Base-by-base conservation (phyloP, 2,113 vertebrate species). In the Burhinus bistriatus region DNA sequence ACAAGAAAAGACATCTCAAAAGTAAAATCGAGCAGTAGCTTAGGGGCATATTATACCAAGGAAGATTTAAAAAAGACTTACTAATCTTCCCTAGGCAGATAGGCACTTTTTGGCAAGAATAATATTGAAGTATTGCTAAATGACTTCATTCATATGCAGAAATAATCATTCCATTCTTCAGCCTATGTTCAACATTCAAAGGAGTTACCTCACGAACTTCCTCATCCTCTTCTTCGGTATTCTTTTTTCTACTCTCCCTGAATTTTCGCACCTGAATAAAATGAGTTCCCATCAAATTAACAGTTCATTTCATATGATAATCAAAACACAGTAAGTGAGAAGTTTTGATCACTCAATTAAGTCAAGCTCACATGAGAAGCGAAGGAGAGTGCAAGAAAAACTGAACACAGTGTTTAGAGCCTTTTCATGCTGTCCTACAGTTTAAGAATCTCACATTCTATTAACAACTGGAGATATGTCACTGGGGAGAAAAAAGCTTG, bases 201-300 rank as follows among this genome's bases (percentile, higher is more conserved):
- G 70, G 29, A 95, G 70, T 97, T 97, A 99, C 99, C 98, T 99
- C 99, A 97, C 82, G 98, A 77, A 99, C 99, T 92, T 99, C 99
- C 70, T 99, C 98, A 27, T 99, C 99, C 83, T 99, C 99, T 69
- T 99, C 99, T 20, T 97, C 96, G 0, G 97, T 98, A 87, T 99
- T 99, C 97, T 98, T 99, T 97, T 98, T 99, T 83, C 98, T 98
- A 51, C 98, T 99, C 49, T 99, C 99, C 95, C 99, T 98, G 94
- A 99, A 99, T 92, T 90, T 98, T 79, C 95, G 97, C 47, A 99
- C 98, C 99, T 99, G 88, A 69, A 87, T 57, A 11, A 66, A 78
- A 87, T 47, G 2, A 82, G 26, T 72, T 89, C 9, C 12, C 7
- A 20, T 96, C 34, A 93, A 49, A 89, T 52, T 42, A 85, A 65